phyloP scores from a whole-genome alignment of 2,888 invertebrate genomes.

The Sarcophaga variegata region DNA sequence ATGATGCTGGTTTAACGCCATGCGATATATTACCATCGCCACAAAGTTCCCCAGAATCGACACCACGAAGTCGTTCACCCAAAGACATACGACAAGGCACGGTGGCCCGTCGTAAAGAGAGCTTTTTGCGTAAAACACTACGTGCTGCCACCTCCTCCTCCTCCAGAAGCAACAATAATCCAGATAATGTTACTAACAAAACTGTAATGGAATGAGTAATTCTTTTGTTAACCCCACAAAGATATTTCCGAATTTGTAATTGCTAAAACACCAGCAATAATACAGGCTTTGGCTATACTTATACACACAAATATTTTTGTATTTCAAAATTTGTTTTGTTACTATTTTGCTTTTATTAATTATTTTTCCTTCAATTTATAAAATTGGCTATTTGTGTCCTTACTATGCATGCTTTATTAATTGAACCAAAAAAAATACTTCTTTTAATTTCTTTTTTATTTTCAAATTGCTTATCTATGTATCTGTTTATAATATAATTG shows the following conservation, averaged over 20 bases:
- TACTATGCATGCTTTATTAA: conserved; percentile 32
- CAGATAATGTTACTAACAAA: conserved; percentile 73
- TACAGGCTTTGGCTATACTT: background rate
- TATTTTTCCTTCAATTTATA: background rate
- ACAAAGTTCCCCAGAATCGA: conserved; percentile 61
- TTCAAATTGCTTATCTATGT: background rate
- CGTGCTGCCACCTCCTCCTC: conserved; percentile 79
- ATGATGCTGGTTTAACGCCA: conserved; percentile 68
- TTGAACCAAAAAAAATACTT: too few relatives aligned
- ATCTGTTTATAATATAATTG: conserved; percentile 15
- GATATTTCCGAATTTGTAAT: conserved; percentile 3
- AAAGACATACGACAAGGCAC: conserved; percentile 59
- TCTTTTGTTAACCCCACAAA: conserved; percentile 14
- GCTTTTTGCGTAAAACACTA: conserved; percentile 82
- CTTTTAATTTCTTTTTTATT: background rate
- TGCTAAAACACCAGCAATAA: background rate
- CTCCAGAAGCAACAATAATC: conserved; percentile 75
- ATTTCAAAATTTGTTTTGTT: background rate
- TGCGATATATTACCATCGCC: conserved; percentile 62
- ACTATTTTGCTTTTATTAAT: background rate
- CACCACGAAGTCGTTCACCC: conserved; percentile 51
- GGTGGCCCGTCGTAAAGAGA: conserved; percentile 78
- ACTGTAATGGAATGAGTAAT: conserved; percentile 67
- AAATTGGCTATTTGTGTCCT: conserved; percentile 36
- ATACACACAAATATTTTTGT: too few relatives aligned